phyloP scores from a whole-genome alignment of 1,140 invertebrate species.

The Tribolium castaneum region DNA sequence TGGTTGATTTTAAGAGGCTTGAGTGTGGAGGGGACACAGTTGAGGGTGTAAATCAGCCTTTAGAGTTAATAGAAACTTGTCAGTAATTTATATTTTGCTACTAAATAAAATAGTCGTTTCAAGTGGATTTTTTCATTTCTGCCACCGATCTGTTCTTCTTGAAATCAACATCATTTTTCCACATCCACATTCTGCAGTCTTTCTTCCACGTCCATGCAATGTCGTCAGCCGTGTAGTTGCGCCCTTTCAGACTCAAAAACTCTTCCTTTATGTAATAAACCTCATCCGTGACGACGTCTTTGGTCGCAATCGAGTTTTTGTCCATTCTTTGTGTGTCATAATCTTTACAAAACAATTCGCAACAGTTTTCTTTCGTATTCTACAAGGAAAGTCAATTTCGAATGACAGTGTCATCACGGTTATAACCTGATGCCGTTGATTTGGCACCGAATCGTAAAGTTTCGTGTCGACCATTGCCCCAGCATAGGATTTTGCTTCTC shows the following conservation, averaged over 20 bases:
- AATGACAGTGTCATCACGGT: background rate
- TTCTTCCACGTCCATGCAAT: slow-evolving; percentile 73
- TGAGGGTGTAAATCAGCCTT: slow-evolving; percentile 65
- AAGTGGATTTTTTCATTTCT: slow-evolving; percentile 51
- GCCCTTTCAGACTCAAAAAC: slow-evolving; percentile 60
- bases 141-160: slow-evolving; percentile 58
- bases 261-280: slow-evolving; percentile 51
- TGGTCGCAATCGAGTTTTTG: slow-evolving; percentile 25
- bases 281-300: slow-evolving; percentile 51
- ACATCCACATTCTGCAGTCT: slow-evolving; percentile 74
- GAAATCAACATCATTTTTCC: slow-evolving; percentile 65
- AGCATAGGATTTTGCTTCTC: slow-evolving; percentile 66
- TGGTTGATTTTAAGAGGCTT: slow-evolving; percentile 87
- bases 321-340: slow-evolving; percentile 18
- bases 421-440: slow-evolving; percentile 3
- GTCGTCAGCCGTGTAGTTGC: slow-evolving; percentile 63
- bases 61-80: slow-evolving; percentile 72
- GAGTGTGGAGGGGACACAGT: slow-evolving; percentile 78
- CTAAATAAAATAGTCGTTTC: slow-evolving; percentile 41
- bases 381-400: background rate
- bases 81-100: slow-evolving; percentile 64
- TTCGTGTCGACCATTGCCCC: slow-evolving; percentile 59
- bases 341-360: slow-evolving; percentile 17
- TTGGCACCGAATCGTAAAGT: slow-evolving; percentile 8
- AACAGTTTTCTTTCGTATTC: slow-evolving; percentile 9